Evolutionary conservation across 2,888 invertebrate species (phyloP).

Genomic region (Saturnia pavonia): DNA sequence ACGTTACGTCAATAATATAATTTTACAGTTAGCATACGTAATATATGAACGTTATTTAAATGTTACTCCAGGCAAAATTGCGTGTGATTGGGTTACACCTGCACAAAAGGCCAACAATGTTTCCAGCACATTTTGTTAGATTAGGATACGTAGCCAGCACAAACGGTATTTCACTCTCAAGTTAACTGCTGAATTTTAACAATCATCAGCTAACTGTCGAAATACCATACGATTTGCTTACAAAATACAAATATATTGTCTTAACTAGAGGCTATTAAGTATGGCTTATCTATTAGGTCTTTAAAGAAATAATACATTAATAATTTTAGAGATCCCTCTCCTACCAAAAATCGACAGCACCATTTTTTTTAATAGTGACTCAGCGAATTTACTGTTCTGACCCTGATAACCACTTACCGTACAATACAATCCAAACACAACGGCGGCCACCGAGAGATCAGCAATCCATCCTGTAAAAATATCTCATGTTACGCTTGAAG

Average conservation of each 20-base stretch:
- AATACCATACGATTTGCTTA: conserved; percentile 53
- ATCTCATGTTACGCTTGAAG: no score
- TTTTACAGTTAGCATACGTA: conserved; percentile 5
- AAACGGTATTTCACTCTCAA: conserved; percentile 37
- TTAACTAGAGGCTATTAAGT: background rate
- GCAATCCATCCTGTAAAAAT: no score
- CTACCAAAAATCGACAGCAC: background rate
- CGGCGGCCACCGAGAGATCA: no score
- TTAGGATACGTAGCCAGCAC: conserved; percentile 37
- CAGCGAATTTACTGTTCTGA: no score
- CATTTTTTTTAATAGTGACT: no score
- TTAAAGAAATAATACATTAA: no score
- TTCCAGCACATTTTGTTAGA: conserved; percentile 24
- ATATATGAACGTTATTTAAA: background rate
- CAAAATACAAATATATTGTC: background rate
- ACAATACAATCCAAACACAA: no score
- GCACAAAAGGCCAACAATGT: conserved; percentile 35
- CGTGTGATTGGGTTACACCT: conserved; percentile 23
- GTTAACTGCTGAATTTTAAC: conserved; percentile 71
- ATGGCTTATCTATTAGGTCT: no score
- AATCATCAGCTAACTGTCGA: conserved; percentile 58
- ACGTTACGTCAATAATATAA: background rate
- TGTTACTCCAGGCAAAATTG: conserved; percentile 10
- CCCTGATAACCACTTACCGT: no score
- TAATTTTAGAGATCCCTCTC: no score